These are phyloP conservation scores for Pantala flavescens DNA, from an alignment of 1,140 invertebrate genomes.

Conservation along the genomic window DNA sequence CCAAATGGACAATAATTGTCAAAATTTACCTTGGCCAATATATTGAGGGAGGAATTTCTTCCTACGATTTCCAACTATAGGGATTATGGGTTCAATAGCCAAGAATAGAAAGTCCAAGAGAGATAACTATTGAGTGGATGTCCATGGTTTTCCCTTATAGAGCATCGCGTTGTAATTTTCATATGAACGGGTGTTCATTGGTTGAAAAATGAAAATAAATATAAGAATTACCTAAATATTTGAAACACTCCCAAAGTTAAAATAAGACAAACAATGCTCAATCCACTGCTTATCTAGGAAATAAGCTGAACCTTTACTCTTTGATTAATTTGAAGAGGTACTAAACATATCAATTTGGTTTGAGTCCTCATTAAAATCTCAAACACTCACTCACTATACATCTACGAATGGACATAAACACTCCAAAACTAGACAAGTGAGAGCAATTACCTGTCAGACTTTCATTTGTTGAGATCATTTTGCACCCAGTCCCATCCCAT, in stretches of 20 bases:
- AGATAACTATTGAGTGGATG: no score
- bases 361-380: not conserved
- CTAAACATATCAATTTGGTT: no score
- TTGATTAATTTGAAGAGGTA: not conserved
- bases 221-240: conserved; percentile 31
- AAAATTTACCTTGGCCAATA: no score
- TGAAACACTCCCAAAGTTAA: conserved; percentile 41
- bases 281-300: conserved; percentile 43
- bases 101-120: no score
- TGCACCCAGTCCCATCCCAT: conserved; percentile 36
- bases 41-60: no score
- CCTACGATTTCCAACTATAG: no score
- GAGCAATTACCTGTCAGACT: conserved; percentile 47
- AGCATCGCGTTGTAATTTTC: no score
- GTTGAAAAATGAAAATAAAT: no score
- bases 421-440: conserved; percentile 53
- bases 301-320: conserved; percentile 36
- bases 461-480: conserved; percentile 33
- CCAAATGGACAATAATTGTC: no score
- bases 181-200: no score
- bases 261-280: conserved; percentile 45
- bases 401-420: conserved; percentile 38
- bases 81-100: no score
- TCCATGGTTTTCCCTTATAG: no score
- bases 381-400: conserved; percentile 23